Evolutionary conservation across 2,113 vertebrate species (phyloP).

Genomic region (Peucedramus taeniatus): DNA sequence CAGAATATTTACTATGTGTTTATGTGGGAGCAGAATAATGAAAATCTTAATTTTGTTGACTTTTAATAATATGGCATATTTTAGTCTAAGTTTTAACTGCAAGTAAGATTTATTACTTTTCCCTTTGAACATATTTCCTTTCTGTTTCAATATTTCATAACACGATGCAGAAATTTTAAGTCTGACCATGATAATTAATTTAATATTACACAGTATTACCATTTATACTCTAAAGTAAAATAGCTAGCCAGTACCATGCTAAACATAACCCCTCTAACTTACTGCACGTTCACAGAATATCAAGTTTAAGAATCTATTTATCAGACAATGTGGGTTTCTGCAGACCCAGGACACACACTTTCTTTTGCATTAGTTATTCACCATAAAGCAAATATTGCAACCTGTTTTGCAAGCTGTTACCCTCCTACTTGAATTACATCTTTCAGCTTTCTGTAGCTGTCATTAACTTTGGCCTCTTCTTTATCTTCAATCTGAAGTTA

Average conservation of each 20-base stretch:
- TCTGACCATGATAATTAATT: background rate
- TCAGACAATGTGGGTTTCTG: constrained; percentile 4
- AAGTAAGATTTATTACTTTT: constrained; percentile 3
- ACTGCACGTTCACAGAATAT: background rate
- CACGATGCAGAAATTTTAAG: background rate
- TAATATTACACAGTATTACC: background rate
- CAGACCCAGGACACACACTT: constrained; percentile 12
- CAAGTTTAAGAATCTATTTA: constrained; percentile 35
- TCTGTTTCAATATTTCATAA: background rate
- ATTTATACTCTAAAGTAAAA: background rate
- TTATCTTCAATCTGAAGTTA: constrained; percentile 81
- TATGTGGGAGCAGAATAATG: background rate
- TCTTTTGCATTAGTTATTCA: constrained; percentile 1
- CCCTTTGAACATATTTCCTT: background rate
- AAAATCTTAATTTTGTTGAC: background rate
- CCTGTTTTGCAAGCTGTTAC: constrained; percentile 54
- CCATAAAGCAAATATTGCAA: constrained; percentile 4
- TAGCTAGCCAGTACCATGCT: background rate
- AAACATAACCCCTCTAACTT: background rate
- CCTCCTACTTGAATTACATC: constrained; percentile 58
- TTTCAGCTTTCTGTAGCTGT: constrained; percentile 64
- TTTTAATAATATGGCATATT: background rate
- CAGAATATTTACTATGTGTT: background rate
- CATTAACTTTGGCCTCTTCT: constrained; percentile 73
- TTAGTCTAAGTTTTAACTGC: background rate